Percentiles rank a stretch among this genome's conserved stretches.
Evolutionary conservation across 2,113 vertebrate genomes (phyloP).

Genomic region (Aldabrachelys gigantea): DNA sequence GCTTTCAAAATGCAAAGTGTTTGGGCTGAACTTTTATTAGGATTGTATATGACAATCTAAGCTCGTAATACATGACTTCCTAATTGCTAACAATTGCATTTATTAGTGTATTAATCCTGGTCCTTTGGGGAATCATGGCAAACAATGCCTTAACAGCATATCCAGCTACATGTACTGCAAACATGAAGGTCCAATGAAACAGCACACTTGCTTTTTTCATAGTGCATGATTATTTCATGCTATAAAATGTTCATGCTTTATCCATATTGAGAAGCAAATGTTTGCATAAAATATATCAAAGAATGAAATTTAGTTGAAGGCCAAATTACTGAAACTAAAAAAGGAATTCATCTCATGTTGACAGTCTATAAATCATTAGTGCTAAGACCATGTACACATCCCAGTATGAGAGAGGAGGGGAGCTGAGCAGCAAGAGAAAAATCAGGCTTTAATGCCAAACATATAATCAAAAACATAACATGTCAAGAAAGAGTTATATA

Average conservation of each 20-base stretch:
- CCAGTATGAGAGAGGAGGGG: neutral
- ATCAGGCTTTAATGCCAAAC: neutral
- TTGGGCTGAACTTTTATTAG: neutral
- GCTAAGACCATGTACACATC: neutral
- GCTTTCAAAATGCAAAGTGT: neutral
- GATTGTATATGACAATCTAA: neutral
- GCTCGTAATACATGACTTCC: neutral
- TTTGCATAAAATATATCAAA: neutral
- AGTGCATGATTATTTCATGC: neutral
- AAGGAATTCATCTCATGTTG: neutral
- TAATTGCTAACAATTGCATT: neutral
- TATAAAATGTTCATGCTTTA: rapidly evolving
- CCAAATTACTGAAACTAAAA: neutral
- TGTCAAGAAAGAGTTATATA: neutral
- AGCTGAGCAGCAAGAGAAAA: neutral
- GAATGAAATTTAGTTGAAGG: neutral
- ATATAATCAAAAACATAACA: neutral
- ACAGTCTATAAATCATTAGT: neutral
- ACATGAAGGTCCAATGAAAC: neutral
- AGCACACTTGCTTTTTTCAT: neutral
- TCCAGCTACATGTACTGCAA: neutral
- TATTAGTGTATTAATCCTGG: rapidly evolving
- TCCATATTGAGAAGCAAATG: neutral
- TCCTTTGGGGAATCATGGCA: neutral
- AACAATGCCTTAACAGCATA: neutral